Base-by-base conservation (phyloP, 37 sponge, comb jelly and placozoan genomes). In the Hormiphora californensis region DNA sequence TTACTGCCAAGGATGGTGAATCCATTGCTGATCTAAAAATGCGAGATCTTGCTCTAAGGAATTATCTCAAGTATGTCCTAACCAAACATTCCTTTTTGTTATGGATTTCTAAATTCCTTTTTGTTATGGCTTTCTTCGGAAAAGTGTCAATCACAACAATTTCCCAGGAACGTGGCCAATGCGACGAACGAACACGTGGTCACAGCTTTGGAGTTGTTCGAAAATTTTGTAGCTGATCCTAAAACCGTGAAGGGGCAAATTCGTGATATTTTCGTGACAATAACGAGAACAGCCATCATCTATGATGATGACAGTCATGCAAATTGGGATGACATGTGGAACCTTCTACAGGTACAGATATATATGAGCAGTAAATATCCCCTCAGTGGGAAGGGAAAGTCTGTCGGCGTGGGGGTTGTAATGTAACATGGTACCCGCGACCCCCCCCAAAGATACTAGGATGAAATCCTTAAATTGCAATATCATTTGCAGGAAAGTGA, bases 11-110 rank as follows among this genome's bases (percentile, higher is more conserved):
- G 27, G 68, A 67, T 5, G 34, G 19, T 30, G 68, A 67, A 67
- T 39, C 68, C 21, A 67, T 67, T 4, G 34, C 68, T 19, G 4
- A 36, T 30, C 68, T 39, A 30, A 67, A 67, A 67, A 67, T 67
- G 68, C 31, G 68, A 67, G 68, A 67, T 39, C 31, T 67, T 36
- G 68, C 68, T 3, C 68, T 67, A 36, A 30, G 68, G 19, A 67
- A 67, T 39, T 67, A 67, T 19, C 34, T 36, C 68, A 35, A 19
- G 68, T 67, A 32, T 35, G 61, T 49, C 15, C 15, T 15, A 17
- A 49, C 53, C 53, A 17, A 9, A 17, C 15, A 49, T 49, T 49
- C n/a, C n/a, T n/a, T n/a, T n/a, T n/a, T n/a, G n/a, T n/a, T n/a
- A n/a, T n/a, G n/a, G n/a, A n/a, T n/a, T n/a, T n/a, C n/a, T n/a